Evolutionary conservation across 64 coral and sea anemone species (phyloP).

Genomic region (Montipora foliosa): DNA sequence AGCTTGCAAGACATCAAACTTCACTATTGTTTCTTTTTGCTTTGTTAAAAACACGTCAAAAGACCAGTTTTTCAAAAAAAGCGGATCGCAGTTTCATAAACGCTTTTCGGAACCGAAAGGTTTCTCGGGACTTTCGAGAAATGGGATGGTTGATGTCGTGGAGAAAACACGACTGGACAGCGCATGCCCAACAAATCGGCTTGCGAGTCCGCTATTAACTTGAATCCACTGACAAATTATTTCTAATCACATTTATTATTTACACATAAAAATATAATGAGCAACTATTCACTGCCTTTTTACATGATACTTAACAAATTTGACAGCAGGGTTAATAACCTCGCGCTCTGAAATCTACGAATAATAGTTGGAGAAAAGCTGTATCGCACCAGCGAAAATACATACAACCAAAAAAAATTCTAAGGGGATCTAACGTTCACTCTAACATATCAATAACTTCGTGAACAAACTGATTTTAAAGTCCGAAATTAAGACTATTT

Average conservation of each 20-base stretch:
- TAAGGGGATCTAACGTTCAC: background rate
- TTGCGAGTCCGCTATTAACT: too few relatives aligned
- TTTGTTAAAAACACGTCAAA: too few relatives aligned
- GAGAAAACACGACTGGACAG: background rate
- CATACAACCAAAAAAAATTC: background rate
- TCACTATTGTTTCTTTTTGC: too few relatives aligned
- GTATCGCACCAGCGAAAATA: background rate
- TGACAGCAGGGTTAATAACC: background rate
- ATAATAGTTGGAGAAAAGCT: background rate
- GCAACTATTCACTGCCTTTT: constrained; percentile 11
- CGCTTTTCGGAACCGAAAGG: too few relatives aligned
- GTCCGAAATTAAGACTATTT: constrained; percentile 10
- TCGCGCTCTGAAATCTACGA: background rate
- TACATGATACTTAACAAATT: constrained; percentile 45
- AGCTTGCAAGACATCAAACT: too few relatives aligned
- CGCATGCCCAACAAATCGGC: too few relatives aligned
- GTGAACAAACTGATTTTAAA: background rate
- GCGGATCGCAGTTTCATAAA: too few relatives aligned
- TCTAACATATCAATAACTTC: background rate
- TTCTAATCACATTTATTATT: constrained; percentile 32
- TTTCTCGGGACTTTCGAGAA: background rate
- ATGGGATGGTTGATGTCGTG: background rate
- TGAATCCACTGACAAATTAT: background rate
- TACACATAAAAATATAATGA: constrained; percentile 65
- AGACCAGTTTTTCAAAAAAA: too few relatives aligned